phyloP scores from a whole-genome alignment of 2,113 vertebrate species.

The Plecotus auritus region DNA sequence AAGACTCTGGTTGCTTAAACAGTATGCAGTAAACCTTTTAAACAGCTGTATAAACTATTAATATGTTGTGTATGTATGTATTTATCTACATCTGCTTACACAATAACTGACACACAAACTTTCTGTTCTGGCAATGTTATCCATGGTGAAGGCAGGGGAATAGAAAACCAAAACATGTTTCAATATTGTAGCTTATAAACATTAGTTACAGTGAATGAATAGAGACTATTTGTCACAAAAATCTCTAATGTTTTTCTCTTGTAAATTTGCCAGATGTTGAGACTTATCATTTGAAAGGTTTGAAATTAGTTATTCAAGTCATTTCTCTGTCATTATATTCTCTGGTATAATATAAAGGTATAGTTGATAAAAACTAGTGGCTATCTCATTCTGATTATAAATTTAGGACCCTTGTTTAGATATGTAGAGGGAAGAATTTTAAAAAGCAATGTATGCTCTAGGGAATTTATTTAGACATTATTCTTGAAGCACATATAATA shows the following conservation, averaged over 20 bases:
- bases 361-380: conserved; percentile 52
- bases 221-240: conserved; percentile 43
- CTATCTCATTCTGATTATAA: not conserved
- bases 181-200: conserved; percentile 39
- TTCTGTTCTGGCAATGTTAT: not conserved
- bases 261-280: conserved; percentile 75
- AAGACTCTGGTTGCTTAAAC: not conserved
- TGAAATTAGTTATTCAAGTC: conserved; percentile 71
- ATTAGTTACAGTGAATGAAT: conserved; percentile 43
- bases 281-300: conserved; percentile 41
- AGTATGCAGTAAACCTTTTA: not conserved
- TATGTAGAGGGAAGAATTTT: not conserved
- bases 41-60: not conserved
- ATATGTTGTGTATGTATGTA: rapidly evolving
- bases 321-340: conserved; percentile 59
- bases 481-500: not conserved
- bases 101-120: not conserved
- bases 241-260: conserved; percentile 52
- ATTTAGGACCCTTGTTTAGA: not conserved
- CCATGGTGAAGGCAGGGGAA: not conserved
- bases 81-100: not conserved
- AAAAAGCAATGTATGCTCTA: not conserved
- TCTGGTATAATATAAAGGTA: not conserved
- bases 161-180: conserved; percentile 7
- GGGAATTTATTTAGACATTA: not conserved